These are phyloP conservation scores for Pyralis farinalis DNA, from an alignment of 2,888 invertebrate species.

Conservation along the genomic window DNA sequence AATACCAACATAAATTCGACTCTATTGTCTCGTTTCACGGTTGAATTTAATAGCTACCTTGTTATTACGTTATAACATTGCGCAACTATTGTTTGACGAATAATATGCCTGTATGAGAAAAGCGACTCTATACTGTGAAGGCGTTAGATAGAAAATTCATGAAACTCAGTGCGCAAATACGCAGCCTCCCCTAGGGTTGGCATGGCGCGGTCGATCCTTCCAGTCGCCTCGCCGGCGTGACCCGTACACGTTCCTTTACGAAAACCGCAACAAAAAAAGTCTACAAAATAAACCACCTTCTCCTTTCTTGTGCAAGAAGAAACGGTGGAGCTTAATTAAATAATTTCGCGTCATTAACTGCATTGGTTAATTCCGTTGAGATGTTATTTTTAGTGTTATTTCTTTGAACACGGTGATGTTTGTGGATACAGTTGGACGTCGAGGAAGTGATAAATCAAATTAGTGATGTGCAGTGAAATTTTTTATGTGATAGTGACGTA, in stretches of 20 bases:
- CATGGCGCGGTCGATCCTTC: slow-evolving; percentile 73
- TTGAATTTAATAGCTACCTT: slow-evolving; percentile 23
- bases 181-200: slow-evolving; percentile 76
- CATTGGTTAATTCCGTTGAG: slow-evolving; percentile 67
- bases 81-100: slow-evolving; percentile 39
- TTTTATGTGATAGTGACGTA: slow-evolving; percentile 18
- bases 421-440: slow-evolving; percentile 20
- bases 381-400: slow-evolving; percentile 33
- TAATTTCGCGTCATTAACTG: slow-evolving; percentile 69
- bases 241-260: slow-evolving; percentile 61
- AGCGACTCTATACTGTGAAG: slow-evolving; percentile 31
- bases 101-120: slow-evolving; percentile 27
- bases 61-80: slow-evolving; percentile 39
- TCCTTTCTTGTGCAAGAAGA: slow-evolving; percentile 64
- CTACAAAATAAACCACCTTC: slow-evolving; percentile 53
- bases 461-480: slow-evolving; percentile 24
- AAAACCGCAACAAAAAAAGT: slow-evolving; percentile 34
- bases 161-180: slow-evolving; percentile 50
- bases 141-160: slow-evolving; percentile 31
- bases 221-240: slow-evolving; percentile 75
- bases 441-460: slow-evolving; percentile 30
- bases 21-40: slow-evolving; percentile 29
- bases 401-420: slow-evolving; percentile 25
- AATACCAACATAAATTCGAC: slow-evolving; percentile 27
- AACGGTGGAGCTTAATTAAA: slow-evolving; percentile 44